Percentiles rank a stretch among this genome's conserved stretches.
Evolutionary conservation across 1,140 invertebrate species (phyloP).

Genomic region (Ectropis grisescens): DNA sequence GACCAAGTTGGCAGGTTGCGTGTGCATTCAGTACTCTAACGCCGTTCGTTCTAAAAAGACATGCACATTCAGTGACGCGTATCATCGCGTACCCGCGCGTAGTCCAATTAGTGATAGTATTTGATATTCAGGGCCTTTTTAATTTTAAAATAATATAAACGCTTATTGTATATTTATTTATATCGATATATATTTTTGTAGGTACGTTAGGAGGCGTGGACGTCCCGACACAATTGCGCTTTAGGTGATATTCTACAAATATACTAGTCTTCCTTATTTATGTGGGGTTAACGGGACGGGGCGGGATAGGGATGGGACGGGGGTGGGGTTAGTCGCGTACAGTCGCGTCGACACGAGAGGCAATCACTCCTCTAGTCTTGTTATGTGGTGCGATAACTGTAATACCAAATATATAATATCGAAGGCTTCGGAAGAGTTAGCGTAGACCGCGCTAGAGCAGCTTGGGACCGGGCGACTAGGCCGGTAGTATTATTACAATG

Average conservation of each 20-base stretch:
- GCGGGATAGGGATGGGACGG: too few species aligned
- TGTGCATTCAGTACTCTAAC: conserved; percentile 1
- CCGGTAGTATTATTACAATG: conserved; percentile 67
- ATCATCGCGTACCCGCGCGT: background rate
- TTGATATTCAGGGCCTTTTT: conserved; percentile 59
- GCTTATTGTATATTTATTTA: conserved; percentile 66
- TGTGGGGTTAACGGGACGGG: conserved; percentile 27
- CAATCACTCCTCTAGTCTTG: conserved; percentile 69
- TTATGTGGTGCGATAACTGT: conserved; percentile 64
- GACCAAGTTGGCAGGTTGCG: too few species aligned
- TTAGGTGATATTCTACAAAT: conserved; percentile 60
- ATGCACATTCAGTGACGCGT: conserved; percentile 22
- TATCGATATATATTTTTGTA: conserved; percentile 66
- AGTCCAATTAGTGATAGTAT: conserved; percentile 35
- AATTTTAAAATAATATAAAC: conserved; percentile 52
- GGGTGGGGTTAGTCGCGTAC: conserved; percentile 6
- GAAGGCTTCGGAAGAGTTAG: conserved; percentile 56
- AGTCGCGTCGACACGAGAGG: conserved; percentile 42
- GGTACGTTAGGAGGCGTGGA: conserved; percentile 20
- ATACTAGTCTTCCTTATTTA: conserved; percentile 68
- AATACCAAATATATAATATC: conserved; percentile 69
- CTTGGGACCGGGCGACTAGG: conserved; percentile 56
- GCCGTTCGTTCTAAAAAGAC: conserved; percentile 52
- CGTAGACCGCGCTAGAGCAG: conserved; percentile 48
- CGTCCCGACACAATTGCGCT: conserved; percentile 50